A percentile compares a stretch with the other conserved stretches of the same genome.
Conservation (phyloP, 1,140 invertebrate species). For the Meloidogyne exigua region DNA sequence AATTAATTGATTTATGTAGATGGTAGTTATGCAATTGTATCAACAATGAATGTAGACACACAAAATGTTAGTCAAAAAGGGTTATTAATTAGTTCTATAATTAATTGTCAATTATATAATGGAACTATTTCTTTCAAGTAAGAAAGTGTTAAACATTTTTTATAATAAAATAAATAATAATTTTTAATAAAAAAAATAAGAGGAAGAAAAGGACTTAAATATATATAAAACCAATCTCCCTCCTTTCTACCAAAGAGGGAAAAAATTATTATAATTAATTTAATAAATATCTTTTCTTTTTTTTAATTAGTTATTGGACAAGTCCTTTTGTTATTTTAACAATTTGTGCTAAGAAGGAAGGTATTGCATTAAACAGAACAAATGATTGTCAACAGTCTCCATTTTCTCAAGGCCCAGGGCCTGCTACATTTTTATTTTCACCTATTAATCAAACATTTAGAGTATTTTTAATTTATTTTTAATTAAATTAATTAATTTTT, state of each 20-base stretch:
- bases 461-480: neutral
- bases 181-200: too few relatives aligned
- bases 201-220: too few relatives aligned
- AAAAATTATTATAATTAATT: neutral
- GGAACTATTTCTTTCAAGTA: constrained; percentile 17
- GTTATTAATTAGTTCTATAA: constrained; percentile 1
- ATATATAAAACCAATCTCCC: too few relatives aligned
- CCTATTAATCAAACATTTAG: constrained; percentile 8
- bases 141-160: too few relatives aligned
- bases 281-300: neutral
- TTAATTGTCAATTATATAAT: constrained; percentile 15
- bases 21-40: constrained; percentile 19
- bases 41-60: constrained; percentile 6
- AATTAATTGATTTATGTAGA: neutral
- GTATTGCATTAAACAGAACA: constrained; percentile 7
- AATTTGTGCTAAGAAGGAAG: constrained; percentile 9
- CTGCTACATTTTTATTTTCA: constrained; percentile 15
- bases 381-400: constrained; percentile 10
- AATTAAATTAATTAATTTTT: too few relatives aligned
- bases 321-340: constrained; percentile 15
- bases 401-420: constrained; percentile 16
- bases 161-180: too few relatives aligned
- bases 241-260: too few relatives aligned
- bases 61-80: constrained; percentile 6
- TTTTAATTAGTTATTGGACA: constrained; percentile 25